Conservation (phyloP, 2,113 vertebrate species). For the Desmodus rotundus region DNA sequence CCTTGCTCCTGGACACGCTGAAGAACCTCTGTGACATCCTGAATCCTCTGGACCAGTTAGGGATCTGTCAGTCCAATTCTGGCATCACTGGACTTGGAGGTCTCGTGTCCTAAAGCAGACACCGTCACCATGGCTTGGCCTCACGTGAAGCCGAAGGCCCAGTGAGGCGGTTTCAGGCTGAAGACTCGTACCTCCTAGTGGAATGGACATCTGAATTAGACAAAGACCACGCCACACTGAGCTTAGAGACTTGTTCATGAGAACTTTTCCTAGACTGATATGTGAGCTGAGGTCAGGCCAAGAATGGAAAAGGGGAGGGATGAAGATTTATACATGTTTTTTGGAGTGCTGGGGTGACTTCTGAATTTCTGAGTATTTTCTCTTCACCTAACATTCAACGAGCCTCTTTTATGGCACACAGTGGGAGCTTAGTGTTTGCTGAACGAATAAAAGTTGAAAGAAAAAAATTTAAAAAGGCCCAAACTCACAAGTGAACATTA, state of each 20-base stretch:
- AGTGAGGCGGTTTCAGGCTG: neutral
- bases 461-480: neutral
- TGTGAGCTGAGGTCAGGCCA: neutral
- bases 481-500: neutral
- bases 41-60: conserved; percentile 88
- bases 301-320: too few species aligned
- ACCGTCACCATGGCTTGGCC: conserved; percentile 87
- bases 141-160: conserved; percentile 83
- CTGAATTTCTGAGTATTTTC: conserved; percentile 10
- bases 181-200: neutral
- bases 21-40: conserved; percentile 94
- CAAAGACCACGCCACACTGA: neutral
- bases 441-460: neutral
- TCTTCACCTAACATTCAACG: neutral
- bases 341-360: neutral
- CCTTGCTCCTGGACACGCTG: conserved; percentile 87
- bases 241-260: neutral
- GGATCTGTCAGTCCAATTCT: conserved; percentile 85
- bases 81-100: conserved; percentile 91
- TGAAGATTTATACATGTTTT: neutral
- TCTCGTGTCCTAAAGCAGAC: conserved; percentile 90
- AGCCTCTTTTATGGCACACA: neutral
- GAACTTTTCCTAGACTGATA: neutral
- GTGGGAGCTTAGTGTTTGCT: neutral
- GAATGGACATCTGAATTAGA: neutral